Percentiles rank a stretch among this genome's conserved stretches.
phyloP scores from a whole-genome alignment of 1,140 invertebrate species.

The Bombus picipes region DNA sequence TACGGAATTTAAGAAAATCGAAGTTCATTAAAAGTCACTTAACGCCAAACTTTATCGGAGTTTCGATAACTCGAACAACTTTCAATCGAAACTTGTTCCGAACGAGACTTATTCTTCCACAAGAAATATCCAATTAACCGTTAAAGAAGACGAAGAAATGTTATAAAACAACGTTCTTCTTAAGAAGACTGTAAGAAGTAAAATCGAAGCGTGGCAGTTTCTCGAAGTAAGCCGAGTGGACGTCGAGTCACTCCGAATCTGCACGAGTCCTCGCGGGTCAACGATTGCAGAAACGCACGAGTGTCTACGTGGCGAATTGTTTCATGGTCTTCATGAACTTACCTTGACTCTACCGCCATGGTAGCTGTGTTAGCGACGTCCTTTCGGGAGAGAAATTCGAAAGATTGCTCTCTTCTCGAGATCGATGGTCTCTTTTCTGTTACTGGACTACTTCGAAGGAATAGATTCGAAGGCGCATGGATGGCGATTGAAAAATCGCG shows the following conservation, averaged over 20 bases:
- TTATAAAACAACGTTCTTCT: background rate
- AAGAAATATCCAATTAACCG: background rate
- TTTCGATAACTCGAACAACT: background rate
- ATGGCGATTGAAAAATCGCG: conserved; percentile 11
- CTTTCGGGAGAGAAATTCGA: background rate
- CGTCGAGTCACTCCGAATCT: background rate
- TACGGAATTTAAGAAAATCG: background rate
- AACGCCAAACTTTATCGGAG: background rate
- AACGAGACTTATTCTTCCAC: background rate
- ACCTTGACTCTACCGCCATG: conserved; percentile 71
- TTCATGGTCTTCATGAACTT: conserved; percentile 25
- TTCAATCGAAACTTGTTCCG: background rate
- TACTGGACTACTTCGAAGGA: too few species aligned
- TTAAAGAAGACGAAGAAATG: conserved; percentile 1
- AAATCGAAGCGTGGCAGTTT: background rate
- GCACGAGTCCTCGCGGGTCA: background rate
- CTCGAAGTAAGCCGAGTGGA: background rate
- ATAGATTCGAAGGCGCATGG: background rate
- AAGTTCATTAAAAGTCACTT: background rate
- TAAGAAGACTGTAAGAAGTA: background rate
- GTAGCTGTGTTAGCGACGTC: background rate
- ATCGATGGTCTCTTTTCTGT: background rate
- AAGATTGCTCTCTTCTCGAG: background rate
- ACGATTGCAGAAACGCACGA: background rate
- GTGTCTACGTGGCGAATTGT: background rate